These are phyloP conservation scores for Limosa lapponica DNA, from an alignment of 2,797 vertebrate genomes.

Conservation along the genomic window DNA sequence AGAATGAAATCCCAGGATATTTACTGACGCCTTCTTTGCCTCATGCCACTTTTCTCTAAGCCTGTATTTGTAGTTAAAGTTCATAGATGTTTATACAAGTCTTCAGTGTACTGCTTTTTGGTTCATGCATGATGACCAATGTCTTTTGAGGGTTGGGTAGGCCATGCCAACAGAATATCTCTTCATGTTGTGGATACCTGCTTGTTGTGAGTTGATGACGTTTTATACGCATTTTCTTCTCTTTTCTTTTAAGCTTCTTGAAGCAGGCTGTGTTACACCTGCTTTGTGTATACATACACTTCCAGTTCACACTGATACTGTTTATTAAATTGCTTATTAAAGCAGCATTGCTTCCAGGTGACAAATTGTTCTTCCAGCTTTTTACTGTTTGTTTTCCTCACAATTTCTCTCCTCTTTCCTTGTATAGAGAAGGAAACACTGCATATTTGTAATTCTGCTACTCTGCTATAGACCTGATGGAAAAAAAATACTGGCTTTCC, in stretches of 20 bases:
- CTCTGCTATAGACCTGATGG: not conserved
- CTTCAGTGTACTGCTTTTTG: not conserved
- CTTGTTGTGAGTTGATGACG: not conserved
- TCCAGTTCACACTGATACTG: not conserved
- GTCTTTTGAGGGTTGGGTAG: not conserved
- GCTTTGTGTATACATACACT: not conserved
- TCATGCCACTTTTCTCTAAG: not conserved
- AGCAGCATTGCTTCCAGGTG: not conserved
- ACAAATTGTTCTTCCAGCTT: not conserved
- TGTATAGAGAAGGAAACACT: not conserved
- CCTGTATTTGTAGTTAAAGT: not conserved
- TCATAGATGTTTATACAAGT: not conserved
- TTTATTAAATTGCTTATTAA: not conserved
- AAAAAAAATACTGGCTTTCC: not conserved
- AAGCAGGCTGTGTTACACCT: not conserved
- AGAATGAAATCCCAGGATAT: not conserved
- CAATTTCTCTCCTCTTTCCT: not conserved
- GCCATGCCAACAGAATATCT: not conserved
- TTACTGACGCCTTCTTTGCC: not conserved
- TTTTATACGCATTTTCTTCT: not conserved
- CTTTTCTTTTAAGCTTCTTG: not conserved
- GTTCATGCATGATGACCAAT: not conserved
- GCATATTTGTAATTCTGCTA: not conserved
- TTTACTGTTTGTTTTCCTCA: not conserved
- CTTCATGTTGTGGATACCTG: not conserved